Conservation (phyloP, 2,888 invertebrate genomes). For the Eugnorisma glareosa region DNA sequence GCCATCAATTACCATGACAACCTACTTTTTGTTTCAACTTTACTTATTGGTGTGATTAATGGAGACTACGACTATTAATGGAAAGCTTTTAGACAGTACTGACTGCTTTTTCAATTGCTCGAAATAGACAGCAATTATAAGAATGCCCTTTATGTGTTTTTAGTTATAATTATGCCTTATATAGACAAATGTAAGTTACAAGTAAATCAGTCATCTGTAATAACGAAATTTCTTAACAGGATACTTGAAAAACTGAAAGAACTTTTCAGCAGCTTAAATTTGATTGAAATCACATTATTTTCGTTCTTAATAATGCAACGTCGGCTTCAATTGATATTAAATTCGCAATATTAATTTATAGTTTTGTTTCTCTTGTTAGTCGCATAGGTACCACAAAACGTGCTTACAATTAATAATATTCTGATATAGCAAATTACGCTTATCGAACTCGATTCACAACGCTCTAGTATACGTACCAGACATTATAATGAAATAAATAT, state of each 20-base stretch:
- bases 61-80: constrained; percentile 36
- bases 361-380: constrained; percentile 14
- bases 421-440: constrained; percentile 35
- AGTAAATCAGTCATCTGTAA: constrained; percentile 19
- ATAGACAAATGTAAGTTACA: constrained; percentile 15
- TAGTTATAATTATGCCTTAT: constrained; percentile 42
- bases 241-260: constrained; percentile 1
- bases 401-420: constrained; percentile 46
- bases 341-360: constrained; percentile 17
- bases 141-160: constrained; percentile 39
- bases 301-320: not conserved
- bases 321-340: constrained; percentile 5
- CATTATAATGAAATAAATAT: constrained; percentile 22
- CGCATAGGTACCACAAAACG: constrained; percentile 24
- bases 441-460: constrained; percentile 43
- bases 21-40: constrained; percentile 62
- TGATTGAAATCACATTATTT: constrained; percentile 6
- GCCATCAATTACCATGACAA: constrained; percentile 83
- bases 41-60: constrained; percentile 65
- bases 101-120: constrained; percentile 46
- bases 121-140: constrained; percentile 39
- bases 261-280: not conserved
- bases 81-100: constrained; percentile 50
- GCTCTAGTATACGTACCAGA: constrained; percentile 16
- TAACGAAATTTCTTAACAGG: constrained; percentile 29